Base-by-base conservation (phyloP, 2,888 invertebrate genomes). In the Zaprionus lineosus region DNA sequence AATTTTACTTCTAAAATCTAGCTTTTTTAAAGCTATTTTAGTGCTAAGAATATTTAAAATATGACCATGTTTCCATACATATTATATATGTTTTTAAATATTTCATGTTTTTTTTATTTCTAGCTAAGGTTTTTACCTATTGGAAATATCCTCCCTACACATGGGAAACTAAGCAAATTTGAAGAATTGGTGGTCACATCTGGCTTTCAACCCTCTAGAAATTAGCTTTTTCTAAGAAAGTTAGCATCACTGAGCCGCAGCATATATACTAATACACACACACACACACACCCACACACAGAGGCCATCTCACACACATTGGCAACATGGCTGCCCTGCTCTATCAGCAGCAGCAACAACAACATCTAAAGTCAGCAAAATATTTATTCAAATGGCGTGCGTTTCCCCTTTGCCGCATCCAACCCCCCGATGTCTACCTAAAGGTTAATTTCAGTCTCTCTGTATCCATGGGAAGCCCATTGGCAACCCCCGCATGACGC, bases 371-470 rank as follows among this genome's bases (percentile, higher is more conserved):
- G 86, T 83, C 82, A 86, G 86, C 85, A 86, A 75, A 86, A 86
- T 86, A 86, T 88, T 86, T 88, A 87, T 88, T 87, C 84, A 86
- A 88, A 88, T 88, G 76, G 83, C 84, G 78, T 84, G 65, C 70
- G 59, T 47, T 75, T 31, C 41, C 43, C 44, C 29, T 12, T 19
- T 12, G 12, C 11, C 21, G 4, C 9, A 2, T 0, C 16, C 18
- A 34, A 28, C 68, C 37, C 21, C 47, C 26, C 31, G 31, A 39
- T 33, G 31, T 56, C 71, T 78, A 74, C 74, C 79, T 59, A 73
- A 84, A 84, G 84, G 88, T 87, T 87, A 87, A 87, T 87, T 87
- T 87, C 77, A 76, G 67, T 59, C 78, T 75, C 57, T 76, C 56
- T 51, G 48, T 60, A 71, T 48, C 59, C 43, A 70, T 34, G 53